Evolutionary conservation across 2,888 invertebrate genomes (phyloP).

Genomic region (Brassicogethes aeneus): DNA sequence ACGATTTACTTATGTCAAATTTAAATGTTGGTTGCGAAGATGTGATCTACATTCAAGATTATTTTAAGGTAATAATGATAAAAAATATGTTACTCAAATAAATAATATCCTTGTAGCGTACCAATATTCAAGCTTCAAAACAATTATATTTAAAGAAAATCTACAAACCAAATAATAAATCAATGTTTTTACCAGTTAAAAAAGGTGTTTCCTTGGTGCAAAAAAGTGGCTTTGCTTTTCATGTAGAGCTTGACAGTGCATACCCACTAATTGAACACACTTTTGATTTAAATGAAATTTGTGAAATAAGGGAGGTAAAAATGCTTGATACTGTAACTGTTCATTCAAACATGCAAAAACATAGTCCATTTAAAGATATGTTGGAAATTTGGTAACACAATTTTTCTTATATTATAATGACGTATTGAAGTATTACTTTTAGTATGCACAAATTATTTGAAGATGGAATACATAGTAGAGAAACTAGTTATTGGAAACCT

Average conservation of each 20-base stretch:
- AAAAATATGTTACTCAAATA: not conserved
- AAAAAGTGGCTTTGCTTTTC: slow-evolving; percentile 21
- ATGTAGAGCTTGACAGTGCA: slow-evolving; percentile 16
- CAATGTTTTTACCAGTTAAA: slow-evolving; percentile 7
- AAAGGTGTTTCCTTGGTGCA: slow-evolving; percentile 13
- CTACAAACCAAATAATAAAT: not conserved
- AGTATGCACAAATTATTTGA: not conserved
- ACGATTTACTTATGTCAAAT: not conserved
- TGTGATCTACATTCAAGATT: not conserved
- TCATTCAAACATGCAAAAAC: slow-evolving; percentile 13
- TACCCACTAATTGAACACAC: slow-evolving; percentile 19
- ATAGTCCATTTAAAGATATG: slow-evolving; percentile 20
- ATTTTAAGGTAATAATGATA: not conserved
- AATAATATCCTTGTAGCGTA: slow-evolving; percentile 34
- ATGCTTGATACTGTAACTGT: slow-evolving; percentile 11
- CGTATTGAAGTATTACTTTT: not conserved
- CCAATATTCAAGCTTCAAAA: slow-evolving; percentile 48
- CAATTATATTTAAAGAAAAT: slow-evolving; percentile 50
- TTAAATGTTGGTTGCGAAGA: not conserved
- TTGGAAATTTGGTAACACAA: slow-evolving; percentile 16
- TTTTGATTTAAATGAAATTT: slow-evolving; percentile 18
- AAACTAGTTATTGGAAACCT: slow-evolving; percentile 9
- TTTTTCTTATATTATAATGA: not conserved
- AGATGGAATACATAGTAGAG: slow-evolving; percentile 1
- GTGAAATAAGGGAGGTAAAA: slow-evolving; percentile 20